Base-by-base conservation (phyloP, 2,113 vertebrate species). In the Sebastes fasciatus region DNA sequence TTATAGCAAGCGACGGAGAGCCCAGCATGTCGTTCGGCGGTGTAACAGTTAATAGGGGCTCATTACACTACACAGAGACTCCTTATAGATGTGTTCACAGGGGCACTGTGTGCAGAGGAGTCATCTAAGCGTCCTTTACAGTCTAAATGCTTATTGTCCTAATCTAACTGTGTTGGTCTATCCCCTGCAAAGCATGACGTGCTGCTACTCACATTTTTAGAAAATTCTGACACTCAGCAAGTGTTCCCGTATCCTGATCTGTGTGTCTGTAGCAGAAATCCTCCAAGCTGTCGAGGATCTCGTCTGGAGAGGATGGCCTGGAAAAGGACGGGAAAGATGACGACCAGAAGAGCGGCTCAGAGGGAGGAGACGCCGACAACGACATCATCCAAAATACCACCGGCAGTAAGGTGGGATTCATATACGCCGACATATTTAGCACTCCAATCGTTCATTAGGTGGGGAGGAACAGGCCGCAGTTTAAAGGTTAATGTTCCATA, bases 311-410 rank as follows among this genome's bases (percentile, higher is more conserved):
- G 52, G 95, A 94, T 2, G 96, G 98, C 88, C 95, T 97, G 94
- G 97, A 98, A 83, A 98, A 98, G 90, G 98, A 99, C 60, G 96
- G 96, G 88, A 98, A 98, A 96, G 97, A 97, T 73, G 97, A 97
- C n/a, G 97, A 97, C 88, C 97, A 97, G 92, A 99, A 97, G 95
- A 98, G 97, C 67, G 95, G 96, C 80, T 98, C 97, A 11, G 97
- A 98, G 90, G 96, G 95, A 63, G 97, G 97, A 82, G 98, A 99
- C 48, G 95, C 96, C 1, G 97, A 97, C 94, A 97, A 96, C 8
- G 96, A 97, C 96, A 96, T 96, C 80, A 96, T 96, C 71, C 96
- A 96, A 89, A 99, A 97, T 86, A 95, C 96, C 87, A 95, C 97
- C 77, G 97, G 97, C 91, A 96, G 95, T 96, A 97, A 99, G 96